Conservation (phyloP, 2,113 vertebrate genomes). For the Stomatorhinus ivindoensis region DNA sequence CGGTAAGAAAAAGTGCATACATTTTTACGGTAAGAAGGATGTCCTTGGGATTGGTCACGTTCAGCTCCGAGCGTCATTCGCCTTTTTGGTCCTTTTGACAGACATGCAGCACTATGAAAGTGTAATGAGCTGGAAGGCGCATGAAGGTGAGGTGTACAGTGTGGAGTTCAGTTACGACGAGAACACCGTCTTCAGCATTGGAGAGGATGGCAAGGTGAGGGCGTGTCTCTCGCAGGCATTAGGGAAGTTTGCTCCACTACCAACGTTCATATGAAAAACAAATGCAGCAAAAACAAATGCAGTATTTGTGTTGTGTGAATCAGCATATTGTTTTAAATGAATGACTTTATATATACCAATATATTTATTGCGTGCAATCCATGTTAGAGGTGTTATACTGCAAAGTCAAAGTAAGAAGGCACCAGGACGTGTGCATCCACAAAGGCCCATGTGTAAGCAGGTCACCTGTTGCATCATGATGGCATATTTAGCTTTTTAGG, state of each 20-base stretch:
- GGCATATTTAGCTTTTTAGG: too few relatives aligned
- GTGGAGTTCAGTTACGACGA: slow-evolving; percentile 98
- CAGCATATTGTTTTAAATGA: background rate
- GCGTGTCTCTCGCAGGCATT: background rate
- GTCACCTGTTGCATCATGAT: too few relatives aligned
- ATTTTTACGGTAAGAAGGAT: background rate
- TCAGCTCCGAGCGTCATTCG: background rate
- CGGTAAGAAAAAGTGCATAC: slow-evolving; percentile 54
- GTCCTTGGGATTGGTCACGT: background rate
- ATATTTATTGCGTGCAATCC: too few relatives aligned
- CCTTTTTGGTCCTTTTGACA: slow-evolving; percentile 34
- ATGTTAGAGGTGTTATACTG: too few relatives aligned
- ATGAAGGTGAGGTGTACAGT: slow-evolving; percentile 86
- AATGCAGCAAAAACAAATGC: background rate
- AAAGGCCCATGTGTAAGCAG: too few relatives aligned
- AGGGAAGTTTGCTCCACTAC: background rate
- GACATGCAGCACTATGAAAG: slow-evolving; percentile 97
- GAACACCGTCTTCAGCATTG: slow-evolving; percentile 90
- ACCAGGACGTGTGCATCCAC: too few relatives aligned
- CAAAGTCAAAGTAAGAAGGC: too few relatives aligned
- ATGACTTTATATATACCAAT: background rate
- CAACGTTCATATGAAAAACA: background rate
- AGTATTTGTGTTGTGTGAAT: background rate
- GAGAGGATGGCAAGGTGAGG: slow-evolving; percentile 87
- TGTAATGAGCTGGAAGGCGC: slow-evolving; percentile 91